Conservation (phyloP, 2,797 vertebrate genomes). For the Sardinella longiceps region DNA sequence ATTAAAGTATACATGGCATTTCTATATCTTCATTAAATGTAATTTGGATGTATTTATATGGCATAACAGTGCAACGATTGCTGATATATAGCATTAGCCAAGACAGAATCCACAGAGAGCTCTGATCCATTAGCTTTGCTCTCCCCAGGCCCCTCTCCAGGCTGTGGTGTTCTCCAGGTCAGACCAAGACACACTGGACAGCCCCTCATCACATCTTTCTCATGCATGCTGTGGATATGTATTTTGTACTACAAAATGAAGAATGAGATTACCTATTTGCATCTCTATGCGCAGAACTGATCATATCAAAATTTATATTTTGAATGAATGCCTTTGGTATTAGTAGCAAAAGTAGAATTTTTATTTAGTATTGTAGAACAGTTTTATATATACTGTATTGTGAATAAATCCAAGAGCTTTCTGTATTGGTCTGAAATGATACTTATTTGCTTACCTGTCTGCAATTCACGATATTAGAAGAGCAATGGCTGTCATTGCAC, state of each 20-base stretch:
- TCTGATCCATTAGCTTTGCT: constrained; percentile 34
- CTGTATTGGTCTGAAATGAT: background rate
- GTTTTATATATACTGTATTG: background rate
- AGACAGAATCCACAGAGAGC: background rate
- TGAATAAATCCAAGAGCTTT: background rate
- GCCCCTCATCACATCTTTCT: constrained; percentile 34
- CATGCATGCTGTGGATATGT: constrained; percentile 45
- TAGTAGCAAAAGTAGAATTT: background rate
- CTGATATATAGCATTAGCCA: background rate
- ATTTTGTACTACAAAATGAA: constrained; percentile 49
- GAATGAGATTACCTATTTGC: constrained; percentile 42
- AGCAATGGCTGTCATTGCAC: background rate
- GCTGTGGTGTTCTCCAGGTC: constrained; percentile 21
- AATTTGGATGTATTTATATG: background rate
- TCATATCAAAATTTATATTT: background rate
- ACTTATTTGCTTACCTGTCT: background rate
- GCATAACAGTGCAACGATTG: background rate
- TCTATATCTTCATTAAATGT: background rate
- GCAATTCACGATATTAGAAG: background rate
- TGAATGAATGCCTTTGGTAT: background rate
- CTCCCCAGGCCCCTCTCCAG: constrained; percentile 38
- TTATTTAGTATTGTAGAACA: too few species aligned
- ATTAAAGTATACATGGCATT: background rate
- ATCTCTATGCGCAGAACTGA: constrained; percentile 1
- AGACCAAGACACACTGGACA: constrained; percentile 1